Base-by-base conservation (phyloP, 2,797 vertebrate genomes). In the Amblyopsis hoosieri region DNA sequence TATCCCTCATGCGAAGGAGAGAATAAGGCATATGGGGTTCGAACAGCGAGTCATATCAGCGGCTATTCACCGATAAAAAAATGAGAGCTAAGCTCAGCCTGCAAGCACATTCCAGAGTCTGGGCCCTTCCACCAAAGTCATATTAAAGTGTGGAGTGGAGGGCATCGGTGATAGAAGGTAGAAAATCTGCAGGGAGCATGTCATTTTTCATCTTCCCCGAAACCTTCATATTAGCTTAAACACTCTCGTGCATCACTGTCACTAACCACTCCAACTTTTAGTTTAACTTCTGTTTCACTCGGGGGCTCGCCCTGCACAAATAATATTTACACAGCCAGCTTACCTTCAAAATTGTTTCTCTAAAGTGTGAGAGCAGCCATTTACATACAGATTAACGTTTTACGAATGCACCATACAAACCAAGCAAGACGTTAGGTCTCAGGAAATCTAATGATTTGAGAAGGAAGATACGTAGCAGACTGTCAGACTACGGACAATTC, bases 341-440 rank as follows among this genome's bases (percentile, higher is more conserved):
- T 67, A 64, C 59, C 76, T 67, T 56, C 45, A 11, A 76, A 80
- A 80, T 70, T 61, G 62, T 80, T 84, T 73, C 58, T 72, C 12
- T 51, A 7, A 51, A n/a, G 7, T 17, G 8, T 51, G 3, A 51
- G 15, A 53, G 17, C 51, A 8, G 3, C 51, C 9, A 12, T 53
- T 23, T 11, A 23, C 15, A 53, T 29, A 53, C 51, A 37, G 37
- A 37, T 37, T 7, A 37, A 37, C 1, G 37, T 37, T 37, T 37
- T 37, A 9, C 37, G 37, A 37, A 37, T 7, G 8, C 37, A 37
- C 2, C 9, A 7, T 3, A 37, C 37, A 37, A 37, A 37, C 37
- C 37, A 37, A 37, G 8, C 4, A 37, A 37, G 23, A 2, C 23
- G 23, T 23, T 23, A 3, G 23, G 23, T 23, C 23, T 23, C 23